Evolutionary conservation across 2,797 vertebrate genomes (phyloP).

Genomic region (Pangasius krempfi): DNA sequence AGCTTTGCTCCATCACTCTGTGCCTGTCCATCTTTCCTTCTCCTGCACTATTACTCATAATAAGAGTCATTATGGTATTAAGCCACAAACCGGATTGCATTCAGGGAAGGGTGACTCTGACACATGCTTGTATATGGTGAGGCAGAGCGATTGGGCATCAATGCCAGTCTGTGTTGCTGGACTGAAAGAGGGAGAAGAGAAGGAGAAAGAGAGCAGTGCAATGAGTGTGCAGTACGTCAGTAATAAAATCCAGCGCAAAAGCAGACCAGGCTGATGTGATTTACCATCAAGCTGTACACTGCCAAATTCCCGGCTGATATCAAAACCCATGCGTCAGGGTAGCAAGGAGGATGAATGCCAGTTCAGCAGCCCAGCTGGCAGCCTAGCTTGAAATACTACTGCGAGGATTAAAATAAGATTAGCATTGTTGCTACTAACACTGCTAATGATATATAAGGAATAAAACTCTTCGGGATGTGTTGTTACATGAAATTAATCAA

Average conservation of each 20-base stretch:
- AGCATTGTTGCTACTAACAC: neutral
- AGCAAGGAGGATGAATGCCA: slow-evolving; percentile 27
- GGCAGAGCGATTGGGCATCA: slow-evolving; percentile 56
- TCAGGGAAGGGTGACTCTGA: slow-evolving; percentile 63
- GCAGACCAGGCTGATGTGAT: slow-evolving; percentile 40
- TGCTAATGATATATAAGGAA: neutral
- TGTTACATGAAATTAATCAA: neutral
- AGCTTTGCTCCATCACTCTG: slow-evolving; percentile 25
- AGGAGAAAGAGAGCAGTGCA: neutral
- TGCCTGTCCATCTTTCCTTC: slow-evolving; percentile 21
- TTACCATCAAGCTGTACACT: slow-evolving; percentile 38
- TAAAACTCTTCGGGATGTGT: neutral
- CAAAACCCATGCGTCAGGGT: slow-evolving; percentile 46
- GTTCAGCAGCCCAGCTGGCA: neutral
- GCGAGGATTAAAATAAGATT: neutral
- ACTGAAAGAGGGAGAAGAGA: slow-evolving; percentile 33
- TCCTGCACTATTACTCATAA: slow-evolving; percentile 56
- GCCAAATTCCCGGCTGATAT: slow-evolving; percentile 53
- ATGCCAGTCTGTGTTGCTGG: slow-evolving; percentile 59
- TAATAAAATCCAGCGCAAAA: slow-evolving; percentile 26
- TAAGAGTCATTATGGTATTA: slow-evolving; percentile 71
- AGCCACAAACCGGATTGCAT: slow-evolving; percentile 59
- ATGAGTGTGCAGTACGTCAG: slow-evolving; percentile 28
- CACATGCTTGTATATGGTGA: slow-evolving; percentile 64
- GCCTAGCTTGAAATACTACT: neutral